Base-by-base conservation (phyloP, 2,797 vertebrate species). In the Microctenopoma stevenorrisi region DNA sequence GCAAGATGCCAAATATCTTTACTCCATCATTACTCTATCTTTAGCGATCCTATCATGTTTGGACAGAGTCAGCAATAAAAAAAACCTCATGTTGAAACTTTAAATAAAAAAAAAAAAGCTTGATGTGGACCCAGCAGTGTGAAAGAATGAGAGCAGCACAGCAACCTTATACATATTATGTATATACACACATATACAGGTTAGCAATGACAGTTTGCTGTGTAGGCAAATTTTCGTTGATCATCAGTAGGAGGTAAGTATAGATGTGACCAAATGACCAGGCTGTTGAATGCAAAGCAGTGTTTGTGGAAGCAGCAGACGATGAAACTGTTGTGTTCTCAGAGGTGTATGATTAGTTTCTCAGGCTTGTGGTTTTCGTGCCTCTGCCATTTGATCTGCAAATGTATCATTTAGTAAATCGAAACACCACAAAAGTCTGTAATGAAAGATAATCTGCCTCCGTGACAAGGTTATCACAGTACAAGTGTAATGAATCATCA, bases 171-270 rank as follows among this genome's bases (percentile, higher is more conserved):
- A 35, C 22, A 22, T 35, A 81, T 73, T 72, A 67, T 63, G 68
- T 35, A 15, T 55, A 52, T 59, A 44, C 1, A 6, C 11, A 63
- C 26, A 69, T 50, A 74, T 50, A 74, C 53, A 46, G 51, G 70
- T 68, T 61, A 46, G 75, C 66, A 58, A 63, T 44, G 61, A 72
- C 72, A 68, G 78, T 56, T 69, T 71, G 72, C 73, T 78, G 74
- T 58, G 73, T 67, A 38, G 49, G 50, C 81, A 86, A 35, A 35
- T 8, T 9, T 7, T 35, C 7, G 7, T 35, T 35, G 33, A 35
- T 35, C 33, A 35, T 35, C 33, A 35, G n/a, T 74, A 70, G 57
- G 69, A 54, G 71, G 63, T 79, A 68, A 82, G 84, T 76, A 76
- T 71, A 10, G 6, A 38, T 66, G 68, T 44, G 46, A 64, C 44